Conservation (phyloP, 2,797 vertebrate species). For the Neosalanx taihuensis region DNA sequence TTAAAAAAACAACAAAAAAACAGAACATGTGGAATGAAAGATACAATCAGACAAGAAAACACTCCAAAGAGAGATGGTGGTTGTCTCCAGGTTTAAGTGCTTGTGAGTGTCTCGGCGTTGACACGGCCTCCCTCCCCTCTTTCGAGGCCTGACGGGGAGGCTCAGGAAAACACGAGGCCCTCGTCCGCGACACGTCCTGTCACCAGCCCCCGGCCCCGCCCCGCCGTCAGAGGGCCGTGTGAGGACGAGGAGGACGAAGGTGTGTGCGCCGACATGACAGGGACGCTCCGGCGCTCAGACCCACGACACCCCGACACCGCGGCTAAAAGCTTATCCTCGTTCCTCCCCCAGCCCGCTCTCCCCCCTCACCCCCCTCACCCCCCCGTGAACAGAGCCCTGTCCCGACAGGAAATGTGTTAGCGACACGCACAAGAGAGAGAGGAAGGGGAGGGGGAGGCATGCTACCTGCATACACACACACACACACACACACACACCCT, state of each 20-base stretch:
- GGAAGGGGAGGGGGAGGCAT: not conserved
- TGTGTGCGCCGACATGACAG: slow-evolving; percentile 55
- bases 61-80: too few species aligned
- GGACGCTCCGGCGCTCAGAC: slow-evolving; percentile 10
- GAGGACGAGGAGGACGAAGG: slow-evolving; percentile 55
- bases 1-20: too few species aligned
- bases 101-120: not conserved
- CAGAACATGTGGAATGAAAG: too few species aligned
- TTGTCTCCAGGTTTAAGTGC: too few species aligned
- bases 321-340: slow-evolving; percentile 74
- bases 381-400: slow-evolving; percentile 4
- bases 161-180: slow-evolving; percentile 11
- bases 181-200: slow-evolving; percentile 35
- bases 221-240: slow-evolving; percentile 58
- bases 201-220: slow-evolving; percentile 49
- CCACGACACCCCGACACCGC: slow-evolving; percentile 52
- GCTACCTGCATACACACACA: not conserved
- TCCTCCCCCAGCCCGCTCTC: slow-evolving; percentile 34
- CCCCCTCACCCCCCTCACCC: too few species aligned
- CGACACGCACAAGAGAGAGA: slow-evolving; percentile 17
- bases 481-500: too few species aligned
- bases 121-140: not conserved
- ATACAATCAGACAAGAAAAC: too few species aligned
- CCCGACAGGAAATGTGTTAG: slow-evolving; percentile 6
- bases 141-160: not conserved